Evolutionary conservation across 1,140 invertebrate genomes (phyloP), one percentile per base, ranked within the genome.

Genomic region (Polyergus mexicanus): DNA sequence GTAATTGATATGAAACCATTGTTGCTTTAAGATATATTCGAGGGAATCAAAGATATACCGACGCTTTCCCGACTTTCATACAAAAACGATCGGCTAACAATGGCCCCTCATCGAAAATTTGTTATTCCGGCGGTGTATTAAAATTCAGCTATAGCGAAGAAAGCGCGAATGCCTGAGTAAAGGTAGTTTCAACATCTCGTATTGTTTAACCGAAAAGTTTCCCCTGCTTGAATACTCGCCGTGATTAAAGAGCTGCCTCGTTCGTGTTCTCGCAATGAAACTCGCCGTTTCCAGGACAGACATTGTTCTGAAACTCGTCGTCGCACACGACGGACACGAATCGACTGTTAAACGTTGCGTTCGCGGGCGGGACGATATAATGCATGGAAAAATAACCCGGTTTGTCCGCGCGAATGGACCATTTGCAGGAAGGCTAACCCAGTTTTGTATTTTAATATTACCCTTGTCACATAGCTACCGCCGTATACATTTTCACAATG

Each of bases 221-320:
- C 85, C 11, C 66, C 69, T 13, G 41, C 62, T 54, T 13, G 44
- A 77, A 75, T 80, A 66, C 87, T 86, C 74, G 87, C 74, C 75
- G 54, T 88, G 88, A 89, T 89, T 89, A 89, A 88, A 86, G 88
- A 89, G 87, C 75, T 69, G 56, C 83, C 69, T 69, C 74, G 86
- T 88, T 75, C 83, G 75, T 88, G 86, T 86, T 81, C 87, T 89
- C 86, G 87, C 86, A 68, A 89, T 85, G 86, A 80, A 89, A 84
- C 86, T 88, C 87, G 69, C 87, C 75, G 81, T 74, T 89, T 86
- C 35, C 87, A 68, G 87, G 87, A 88, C 77, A 86, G 87, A 89
- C 75, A 86, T 88, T 88, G 87, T 88, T 88, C 87, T 54, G 44
- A 65, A 88, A 88, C 83, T 88, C 83, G 10, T 44, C 19, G 81